Percentiles rank a stretch among this genome's conserved stretches.
Conservation (phyloP, 2,797 vertebrate species). For the Catamblyrhynchus diadema region DNA sequence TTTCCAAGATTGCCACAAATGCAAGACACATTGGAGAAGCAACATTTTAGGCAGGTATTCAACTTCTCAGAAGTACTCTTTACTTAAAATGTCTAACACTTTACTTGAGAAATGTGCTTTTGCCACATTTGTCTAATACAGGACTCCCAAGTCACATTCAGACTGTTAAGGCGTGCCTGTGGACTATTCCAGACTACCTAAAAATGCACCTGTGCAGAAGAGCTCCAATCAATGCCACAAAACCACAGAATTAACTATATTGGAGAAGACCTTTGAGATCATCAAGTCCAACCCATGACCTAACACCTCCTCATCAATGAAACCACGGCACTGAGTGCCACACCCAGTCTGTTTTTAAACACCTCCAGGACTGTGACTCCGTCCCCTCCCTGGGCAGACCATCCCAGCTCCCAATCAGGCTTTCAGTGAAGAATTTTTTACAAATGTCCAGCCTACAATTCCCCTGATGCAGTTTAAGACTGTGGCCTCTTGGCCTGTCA, state of each 20-base stretch:
- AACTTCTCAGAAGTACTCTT: not conserved
- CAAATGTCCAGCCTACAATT: not conserved
- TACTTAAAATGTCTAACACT: not conserved
- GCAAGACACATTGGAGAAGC: not conserved
- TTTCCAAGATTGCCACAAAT: not conserved
- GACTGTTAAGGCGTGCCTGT: not conserved
- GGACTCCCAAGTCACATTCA: not conserved
- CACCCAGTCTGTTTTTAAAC: not conserved
- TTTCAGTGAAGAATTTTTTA: not conserved
- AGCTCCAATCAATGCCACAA: not conserved
- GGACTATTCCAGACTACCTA: not conserved
- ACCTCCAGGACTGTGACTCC: not conserved
- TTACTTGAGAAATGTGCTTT: not conserved
- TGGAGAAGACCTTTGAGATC: not conserved
- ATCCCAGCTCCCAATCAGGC: not conserved
- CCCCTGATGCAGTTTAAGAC: not conserved
- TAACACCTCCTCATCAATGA: not conserved
- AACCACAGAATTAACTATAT: not conserved
- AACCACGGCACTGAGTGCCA: not conserved
- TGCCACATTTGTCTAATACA: not conserved
- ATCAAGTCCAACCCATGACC: not conserved
- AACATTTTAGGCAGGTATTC: not conserved
- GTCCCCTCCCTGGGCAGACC: not conserved
- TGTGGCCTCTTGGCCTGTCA: not conserved
- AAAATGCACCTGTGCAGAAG: not conserved